Evolutionary conservation across 2,888 invertebrate species (phyloP).

Genomic region (Ectemnius cavifrons): DNA sequence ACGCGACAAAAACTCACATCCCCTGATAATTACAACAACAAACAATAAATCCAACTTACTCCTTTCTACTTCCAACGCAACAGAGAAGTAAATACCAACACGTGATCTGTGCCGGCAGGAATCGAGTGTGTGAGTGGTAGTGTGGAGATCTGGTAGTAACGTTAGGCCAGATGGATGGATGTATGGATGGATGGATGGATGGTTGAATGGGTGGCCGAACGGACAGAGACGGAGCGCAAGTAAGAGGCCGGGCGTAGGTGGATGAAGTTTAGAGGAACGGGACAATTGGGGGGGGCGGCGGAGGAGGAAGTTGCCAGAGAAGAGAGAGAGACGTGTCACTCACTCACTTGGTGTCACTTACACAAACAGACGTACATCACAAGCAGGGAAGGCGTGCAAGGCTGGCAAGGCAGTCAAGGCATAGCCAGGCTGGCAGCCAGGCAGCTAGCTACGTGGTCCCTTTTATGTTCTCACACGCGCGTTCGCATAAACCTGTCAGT

Average conservation of each 20-base stretch:
- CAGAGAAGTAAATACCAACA: too few species aligned
- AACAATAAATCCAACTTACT: too few species aligned
- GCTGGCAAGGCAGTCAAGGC: conserved; percentile 32
- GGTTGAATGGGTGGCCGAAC: conserved; percentile 3
- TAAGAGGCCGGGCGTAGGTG: background rate
- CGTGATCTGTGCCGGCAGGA: too few species aligned
- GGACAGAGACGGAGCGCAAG: background rate
- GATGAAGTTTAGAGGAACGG: conserved; percentile 20
- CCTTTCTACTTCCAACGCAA: too few species aligned
- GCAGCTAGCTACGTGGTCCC: conserved; percentile 73
- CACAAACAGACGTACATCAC: conserved; percentile 78
- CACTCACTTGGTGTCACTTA: conserved; percentile 76
- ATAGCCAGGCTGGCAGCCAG: conserved; percentile 63
- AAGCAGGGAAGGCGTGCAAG: conserved; percentile 59
- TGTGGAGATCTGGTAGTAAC: background rate
- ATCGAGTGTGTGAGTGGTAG: too few species aligned
- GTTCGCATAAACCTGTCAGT: conserved; percentile 78
- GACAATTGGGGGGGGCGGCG: conserved; percentile 28
- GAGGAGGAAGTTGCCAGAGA: conserved; percentile 46
- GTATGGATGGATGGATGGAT: conserved; percentile 25
- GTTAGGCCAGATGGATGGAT: conserved; percentile 9
- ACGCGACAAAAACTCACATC: too few species aligned
- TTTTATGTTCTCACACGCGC: conserved; percentile 76
- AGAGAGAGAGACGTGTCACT: conserved; percentile 73
- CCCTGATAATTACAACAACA: too few species aligned